Conservation (phyloP, 2,113 vertebrate genomes). For the Aegithalos caudatus region DNA sequence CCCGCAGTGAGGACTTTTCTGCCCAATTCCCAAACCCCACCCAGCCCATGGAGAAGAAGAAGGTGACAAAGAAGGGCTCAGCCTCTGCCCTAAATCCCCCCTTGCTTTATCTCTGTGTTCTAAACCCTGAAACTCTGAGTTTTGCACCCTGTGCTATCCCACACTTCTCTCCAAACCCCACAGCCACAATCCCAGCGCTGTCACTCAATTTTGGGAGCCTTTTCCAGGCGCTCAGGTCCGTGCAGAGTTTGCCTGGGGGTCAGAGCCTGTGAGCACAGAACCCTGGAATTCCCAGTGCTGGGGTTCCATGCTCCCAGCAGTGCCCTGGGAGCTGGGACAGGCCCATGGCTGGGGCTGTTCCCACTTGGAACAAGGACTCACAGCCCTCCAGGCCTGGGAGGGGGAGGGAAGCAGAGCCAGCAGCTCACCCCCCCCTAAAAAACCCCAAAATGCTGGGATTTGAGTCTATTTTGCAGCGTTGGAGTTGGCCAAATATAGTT, state of each 20-base stretch:
- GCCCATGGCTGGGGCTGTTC: neutral
- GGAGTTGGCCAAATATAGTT: neutral
- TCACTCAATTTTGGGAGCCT: no score
- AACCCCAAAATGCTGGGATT: neutral
- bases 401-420: neutral
- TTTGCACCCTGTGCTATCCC: neutral
- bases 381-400: neutral
- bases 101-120: neutral
- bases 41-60: neutral
- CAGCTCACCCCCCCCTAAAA: neutral
- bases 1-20: neutral
- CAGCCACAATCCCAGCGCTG: neutral
- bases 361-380: rapidly evolving
- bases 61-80: neutral
- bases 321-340: neutral
- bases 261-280: no score
- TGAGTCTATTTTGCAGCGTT: rapidly evolving
- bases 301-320: no score
- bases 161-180: neutral
- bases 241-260: no score
- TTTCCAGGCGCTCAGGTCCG: no score
- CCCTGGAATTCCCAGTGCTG: no score
- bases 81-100: neutral
- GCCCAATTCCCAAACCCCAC: neutral
- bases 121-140: neutral